Conservation (phyloP, 2,797 vertebrate species). For the Telmatherina bonti region DNA sequence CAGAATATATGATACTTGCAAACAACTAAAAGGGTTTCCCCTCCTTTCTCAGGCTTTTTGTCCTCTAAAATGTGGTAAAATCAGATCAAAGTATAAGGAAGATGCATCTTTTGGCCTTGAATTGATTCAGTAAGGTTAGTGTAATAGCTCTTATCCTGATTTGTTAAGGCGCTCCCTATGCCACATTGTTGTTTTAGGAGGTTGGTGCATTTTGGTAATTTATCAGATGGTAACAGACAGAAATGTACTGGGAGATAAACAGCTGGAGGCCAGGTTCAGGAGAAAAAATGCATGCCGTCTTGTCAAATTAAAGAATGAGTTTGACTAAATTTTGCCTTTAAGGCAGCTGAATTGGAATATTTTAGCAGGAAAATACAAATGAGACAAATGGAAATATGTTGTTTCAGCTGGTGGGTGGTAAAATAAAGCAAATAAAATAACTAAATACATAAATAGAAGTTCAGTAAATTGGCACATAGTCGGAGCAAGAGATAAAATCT, state of each 20-base stretch:
- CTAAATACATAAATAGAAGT: neutral
- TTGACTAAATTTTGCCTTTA: conserved; percentile 38
- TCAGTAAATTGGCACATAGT: conserved; percentile 1
- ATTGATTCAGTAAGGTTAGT: neutral
- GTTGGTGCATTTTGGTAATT: neutral
- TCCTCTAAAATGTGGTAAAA: neutral
- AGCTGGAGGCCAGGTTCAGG: neutral
- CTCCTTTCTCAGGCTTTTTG: neutral
- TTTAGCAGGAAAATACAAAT: conserved; percentile 15
- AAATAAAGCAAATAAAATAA: neutral
- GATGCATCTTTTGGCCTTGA: neutral
- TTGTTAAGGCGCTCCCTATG: neutral
- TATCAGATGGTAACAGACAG: neutral
- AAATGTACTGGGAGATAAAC: conserved; percentile 10
- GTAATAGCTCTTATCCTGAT: neutral
- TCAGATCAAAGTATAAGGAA: neutral
- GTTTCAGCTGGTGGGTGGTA: conserved; percentile 3
- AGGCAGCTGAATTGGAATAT: conserved; percentile 19
- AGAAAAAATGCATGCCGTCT: conserved; percentile 16
- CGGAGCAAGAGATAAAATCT: neutral
- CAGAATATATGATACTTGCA: neutral
- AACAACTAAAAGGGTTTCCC: neutral
- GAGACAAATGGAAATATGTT: conserved; percentile 5
- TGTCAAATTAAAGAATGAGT: conserved; percentile 22
- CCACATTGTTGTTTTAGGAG: neutral